Conservation (phyloP, 2,797 vertebrate genomes). For the Rousettus madagascariensis region DNA sequence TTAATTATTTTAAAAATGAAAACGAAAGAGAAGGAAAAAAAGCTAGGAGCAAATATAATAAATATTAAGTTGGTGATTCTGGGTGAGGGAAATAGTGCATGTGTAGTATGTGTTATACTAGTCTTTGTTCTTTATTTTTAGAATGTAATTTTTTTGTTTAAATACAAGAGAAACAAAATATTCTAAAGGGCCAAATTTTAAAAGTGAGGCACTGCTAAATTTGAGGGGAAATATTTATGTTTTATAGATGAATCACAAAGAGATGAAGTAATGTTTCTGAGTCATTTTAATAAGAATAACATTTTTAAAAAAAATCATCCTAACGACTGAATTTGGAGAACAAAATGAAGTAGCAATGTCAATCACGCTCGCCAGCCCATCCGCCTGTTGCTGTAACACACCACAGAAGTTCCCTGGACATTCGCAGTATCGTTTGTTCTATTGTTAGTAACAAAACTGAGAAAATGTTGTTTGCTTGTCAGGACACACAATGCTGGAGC, state of each 20-base stretch:
- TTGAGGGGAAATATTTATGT: background rate
- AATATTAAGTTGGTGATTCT: background rate
- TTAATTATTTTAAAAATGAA: background rate
- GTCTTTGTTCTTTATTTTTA: slow-evolving; percentile 21
- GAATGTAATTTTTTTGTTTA: background rate
- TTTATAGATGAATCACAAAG: background rate
- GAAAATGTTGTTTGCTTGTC: slow-evolving; percentile 20
- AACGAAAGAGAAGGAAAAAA: background rate
- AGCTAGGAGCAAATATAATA: background rate
- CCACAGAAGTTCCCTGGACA: background rate
- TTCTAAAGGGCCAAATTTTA: background rate
- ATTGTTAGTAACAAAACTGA: slow-evolving; percentile 39
- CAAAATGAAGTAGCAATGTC: background rate
- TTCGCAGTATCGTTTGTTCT: background rate
- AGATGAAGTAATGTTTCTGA: background rate
- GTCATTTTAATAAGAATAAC: background rate
- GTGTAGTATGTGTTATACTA: too few relatives aligned
- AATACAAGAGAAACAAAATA: background rate
- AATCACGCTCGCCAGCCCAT: background rate
- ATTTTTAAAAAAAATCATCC: background rate
- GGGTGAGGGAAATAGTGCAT: background rate
- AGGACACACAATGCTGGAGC: background rate
- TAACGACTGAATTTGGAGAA: background rate
- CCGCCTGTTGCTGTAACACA: background rate
- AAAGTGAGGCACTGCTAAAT: background rate